Evolutionary conservation across 2,797 vertebrate genomes (phyloP), one percentile per base, ranked within the genome.

Genomic region (Thripadectes ignobilis): DNA sequence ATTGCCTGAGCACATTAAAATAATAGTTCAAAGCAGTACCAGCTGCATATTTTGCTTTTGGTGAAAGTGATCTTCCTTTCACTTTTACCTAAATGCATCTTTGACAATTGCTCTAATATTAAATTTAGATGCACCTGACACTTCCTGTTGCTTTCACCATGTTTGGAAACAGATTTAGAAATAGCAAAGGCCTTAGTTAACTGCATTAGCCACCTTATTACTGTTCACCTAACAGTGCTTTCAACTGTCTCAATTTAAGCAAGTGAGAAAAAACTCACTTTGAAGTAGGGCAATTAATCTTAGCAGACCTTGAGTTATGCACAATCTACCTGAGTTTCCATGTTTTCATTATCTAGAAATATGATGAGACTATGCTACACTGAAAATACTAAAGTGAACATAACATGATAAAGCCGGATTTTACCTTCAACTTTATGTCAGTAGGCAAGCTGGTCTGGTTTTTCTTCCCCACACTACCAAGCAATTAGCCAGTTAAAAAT

Each of bases 21-120:
- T 13, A 79, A 32, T 14, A 94, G 75, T 87, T 93, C 94, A 95
- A 94, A 97, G 87, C 14, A 68, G 29, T 55, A 87, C 20, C 27
- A 89, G 65, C 51, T 83, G 65, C 75, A 30, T 68, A 65, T 67
- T 96, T 94, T 79, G 54, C 68, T 91, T 81, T 39, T 65, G 34
- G 61, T 91, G 78, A 88, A 92, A 77, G 48, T 3, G 2, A 88
- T 43, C 57, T 65, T 86, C 32, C n/a, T 34, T 91, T 46, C 43
- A 43, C 76, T 95, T 96, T 93, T 61, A 91, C 85, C 85, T 61
- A 92, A 76, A 85, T 7, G 18, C 9, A 66, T 46, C 72, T 71
- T 65, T 89, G 89, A 92, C 91, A 95, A 91, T 32, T 79, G 68
- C 34, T 95, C 34, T 24, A 85, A 58, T 68, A 83, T 29, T 85